Percentiles rank a stretch among this genome's conserved stretches.
phyloP scores from a whole-genome alignment of 92 coral and sea anemone genomes.

The Zoanthus sansibaricus region DNA sequence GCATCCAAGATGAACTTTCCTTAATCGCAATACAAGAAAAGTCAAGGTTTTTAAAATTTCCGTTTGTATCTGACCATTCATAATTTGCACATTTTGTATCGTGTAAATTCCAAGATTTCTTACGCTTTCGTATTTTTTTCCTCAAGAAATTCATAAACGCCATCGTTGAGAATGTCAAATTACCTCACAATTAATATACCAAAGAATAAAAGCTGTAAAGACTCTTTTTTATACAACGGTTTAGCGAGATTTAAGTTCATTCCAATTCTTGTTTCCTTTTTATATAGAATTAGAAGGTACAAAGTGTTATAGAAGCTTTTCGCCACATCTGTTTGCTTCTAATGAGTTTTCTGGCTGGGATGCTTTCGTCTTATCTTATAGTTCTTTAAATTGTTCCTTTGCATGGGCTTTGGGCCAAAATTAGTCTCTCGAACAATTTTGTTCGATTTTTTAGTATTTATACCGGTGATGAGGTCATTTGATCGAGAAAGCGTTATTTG shows the following conservation, averaged over 20 bases:
- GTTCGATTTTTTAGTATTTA: neutral
- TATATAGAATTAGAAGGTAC: neutral
- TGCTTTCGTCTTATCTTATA: neutral
- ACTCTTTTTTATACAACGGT: neutral
- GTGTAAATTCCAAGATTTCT: conserved; percentile 20
- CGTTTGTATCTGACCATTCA: conserved; percentile 8
- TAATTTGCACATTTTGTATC: neutral
- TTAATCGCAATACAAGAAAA: conserved; percentile 19
- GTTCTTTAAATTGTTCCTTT: neutral
- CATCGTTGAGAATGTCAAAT: neutral
- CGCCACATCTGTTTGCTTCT: neutral
- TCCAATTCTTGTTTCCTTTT: too few relatives aligned
- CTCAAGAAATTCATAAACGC: conserved; percentile 23
- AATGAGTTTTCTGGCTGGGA: neutral
- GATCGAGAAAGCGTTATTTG: neutral
- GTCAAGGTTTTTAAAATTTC: conserved; percentile 24
- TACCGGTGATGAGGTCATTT: conserved; percentile 19
- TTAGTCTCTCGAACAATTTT: neutral
- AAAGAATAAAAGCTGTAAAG: neutral
- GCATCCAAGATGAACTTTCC: conserved; percentile 40
- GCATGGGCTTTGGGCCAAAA: neutral
- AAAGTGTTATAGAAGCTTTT: neutral
- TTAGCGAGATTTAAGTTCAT: too few relatives aligned
- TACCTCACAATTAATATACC: neutral
- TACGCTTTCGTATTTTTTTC: conserved; percentile 19